Evolutionary conservation across 2,888 invertebrate species (phyloP).

Genomic region (Drosophila mercatorum): DNA sequence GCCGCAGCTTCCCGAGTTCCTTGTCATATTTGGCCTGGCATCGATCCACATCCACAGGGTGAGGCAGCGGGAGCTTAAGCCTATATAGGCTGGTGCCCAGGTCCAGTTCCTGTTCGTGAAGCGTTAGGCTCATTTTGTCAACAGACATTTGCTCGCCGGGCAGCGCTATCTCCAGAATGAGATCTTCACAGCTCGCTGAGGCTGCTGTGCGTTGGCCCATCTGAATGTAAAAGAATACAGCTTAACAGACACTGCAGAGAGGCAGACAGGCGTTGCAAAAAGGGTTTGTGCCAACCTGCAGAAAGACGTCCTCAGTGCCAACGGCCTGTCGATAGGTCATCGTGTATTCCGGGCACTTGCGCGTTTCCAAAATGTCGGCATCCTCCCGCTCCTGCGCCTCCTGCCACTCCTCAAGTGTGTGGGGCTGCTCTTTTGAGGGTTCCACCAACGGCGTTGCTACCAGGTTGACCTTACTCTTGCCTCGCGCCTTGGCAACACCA

Average conservation of each 20-base stretch:
- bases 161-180: conserved; percentile 91
- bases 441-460: conserved; percentile 60
- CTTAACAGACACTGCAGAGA: conserved; percentile 5
- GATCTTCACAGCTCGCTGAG: conserved; percentile 94
- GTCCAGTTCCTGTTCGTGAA: conserved; percentile 87
- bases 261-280: not conserved
- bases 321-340: conserved; percentile 94
- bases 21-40: conserved; percentile 93
- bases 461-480: conserved; percentile 48
- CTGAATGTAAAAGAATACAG: conserved; percentile 84
- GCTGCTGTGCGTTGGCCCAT: conserved; percentile 92
- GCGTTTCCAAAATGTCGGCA: conserved; percentile 86
- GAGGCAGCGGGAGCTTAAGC: conserved; percentile 91
- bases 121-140: conserved; percentile 90
- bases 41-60: conserved; percentile 91
- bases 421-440: conserved; percentile 50
- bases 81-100: conserved; percentile 88
- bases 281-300: conserved; percentile 87
- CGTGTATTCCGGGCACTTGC: conserved; percentile 90
- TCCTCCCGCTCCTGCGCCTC: conserved; percentile 86
- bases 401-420: conserved; percentile 82
- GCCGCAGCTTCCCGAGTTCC: conserved; percentile 87
- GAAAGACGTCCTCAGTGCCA: conserved; percentile 92
- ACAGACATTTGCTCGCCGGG: conserved; percentile 88
- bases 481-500: conserved; percentile 18